Conservation (phyloP, 2,797 vertebrate genomes). For the Hippocampus kuda region DNA sequence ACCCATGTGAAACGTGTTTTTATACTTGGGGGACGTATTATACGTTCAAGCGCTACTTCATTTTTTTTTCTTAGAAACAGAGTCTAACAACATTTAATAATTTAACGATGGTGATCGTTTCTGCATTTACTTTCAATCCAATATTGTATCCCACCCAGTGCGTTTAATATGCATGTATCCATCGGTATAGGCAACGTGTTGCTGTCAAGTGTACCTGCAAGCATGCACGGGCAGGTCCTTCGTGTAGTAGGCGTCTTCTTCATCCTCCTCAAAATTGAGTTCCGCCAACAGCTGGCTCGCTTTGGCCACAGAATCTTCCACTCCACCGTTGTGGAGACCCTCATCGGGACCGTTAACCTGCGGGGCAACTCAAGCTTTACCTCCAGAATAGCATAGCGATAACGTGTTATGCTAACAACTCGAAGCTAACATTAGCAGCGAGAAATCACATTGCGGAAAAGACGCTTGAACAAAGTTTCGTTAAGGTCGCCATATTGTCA, state of each 20-base stretch:
- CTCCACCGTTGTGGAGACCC: slow-evolving; percentile 79
- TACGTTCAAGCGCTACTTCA: not conserved
- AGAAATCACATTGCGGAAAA: slow-evolving; percentile 17
- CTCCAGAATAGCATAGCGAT: not conserved
- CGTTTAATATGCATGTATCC: not conserved
- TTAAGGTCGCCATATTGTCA: slow-evolving; percentile 13
- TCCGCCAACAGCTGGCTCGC: slow-evolving; percentile 87
- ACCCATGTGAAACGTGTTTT: not conserved
- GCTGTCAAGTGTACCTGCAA: slow-evolving; percentile 74
- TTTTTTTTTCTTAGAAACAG: not conserved
- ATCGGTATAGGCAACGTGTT: not conserved
- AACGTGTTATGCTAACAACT: slow-evolving; percentile 23
- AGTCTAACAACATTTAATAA: not conserved
- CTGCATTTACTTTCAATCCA: not conserved
- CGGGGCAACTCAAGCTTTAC: slow-evolving; percentile 22
- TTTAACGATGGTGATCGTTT: not conserved
- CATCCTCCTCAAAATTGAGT: slow-evolving; percentile 91
- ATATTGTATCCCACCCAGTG: not conserved
- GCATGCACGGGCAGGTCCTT: slow-evolving; percentile 90
- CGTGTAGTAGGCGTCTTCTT: slow-evolving; percentile 91
- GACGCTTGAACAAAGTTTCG: not conserved
- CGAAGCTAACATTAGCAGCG: slow-evolving; percentile 22
- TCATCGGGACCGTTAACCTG: slow-evolving; percentile 85
- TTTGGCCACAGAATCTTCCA: slow-evolving; percentile 81
- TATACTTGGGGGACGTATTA: not conserved